Evolutionary conservation across 1,140 invertebrate species (phyloP), one percentile per base, ranked within the genome.

Genomic region (Macrobrachium rosenbergii): DNA sequence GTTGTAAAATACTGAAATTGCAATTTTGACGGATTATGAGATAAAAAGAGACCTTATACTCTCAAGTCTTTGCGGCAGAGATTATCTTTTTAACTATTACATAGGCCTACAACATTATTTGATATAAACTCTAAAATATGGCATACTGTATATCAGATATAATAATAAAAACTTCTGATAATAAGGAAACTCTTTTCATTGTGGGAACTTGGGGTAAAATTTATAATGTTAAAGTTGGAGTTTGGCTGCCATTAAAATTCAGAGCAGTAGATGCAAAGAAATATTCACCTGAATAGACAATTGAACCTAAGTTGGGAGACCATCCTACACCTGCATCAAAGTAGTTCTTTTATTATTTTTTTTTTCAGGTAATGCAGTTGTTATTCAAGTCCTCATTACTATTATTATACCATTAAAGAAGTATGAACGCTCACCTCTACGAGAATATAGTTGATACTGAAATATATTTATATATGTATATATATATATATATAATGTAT

Each of bases 391-490:
- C 75, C 45, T 58, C 11, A 43, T 63, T 63, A 80, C 78, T 60
- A 80, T 52, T 52, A 52, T 52, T 63, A 80, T 67, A 81, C 37
- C 43, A 63, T 81, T 64, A 67, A 64, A 81, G 78, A 80, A 81
- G 63, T 84, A 78, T 62, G 83, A 84, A 84, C 75, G 75, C 82
- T 84, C 73, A 87, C 23, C 67, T 87, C 85, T 87, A 87, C 78
- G 60, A 87, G 85, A 87, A 87, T 87, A 87, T 87, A 87, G 75
- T 83, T 87, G 85, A 81, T 87, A 87, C 85, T 87, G 76, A 87
- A 87, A 87, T 87, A 87, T 87, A 72, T 72, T 52, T 52, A 52
- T 52, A 52, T 52, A 52, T 52, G 52, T 52, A 52, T 52, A 85
- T 85, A 85, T 85, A 37, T 23, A 19, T 62, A 28, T 75, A 75